Percentiles rank a stretch among this genome's conserved stretches.
Evolutionary conservation across 1,140 invertebrate species (phyloP).

Genomic region (Drosophila nebulosa): DNA sequence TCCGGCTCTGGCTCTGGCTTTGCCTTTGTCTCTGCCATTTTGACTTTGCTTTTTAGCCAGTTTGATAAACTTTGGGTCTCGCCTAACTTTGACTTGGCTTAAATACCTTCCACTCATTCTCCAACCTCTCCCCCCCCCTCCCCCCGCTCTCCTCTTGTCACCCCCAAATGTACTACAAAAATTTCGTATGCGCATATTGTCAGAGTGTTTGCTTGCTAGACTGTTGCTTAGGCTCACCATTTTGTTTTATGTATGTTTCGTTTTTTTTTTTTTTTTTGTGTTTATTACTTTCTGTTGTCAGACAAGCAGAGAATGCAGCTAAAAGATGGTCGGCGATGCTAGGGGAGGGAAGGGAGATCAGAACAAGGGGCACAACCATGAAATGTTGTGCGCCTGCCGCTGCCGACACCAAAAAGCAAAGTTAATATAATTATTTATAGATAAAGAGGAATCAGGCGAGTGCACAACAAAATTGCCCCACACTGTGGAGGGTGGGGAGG

Average conservation of each 20-base stretch:
- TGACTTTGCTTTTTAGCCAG: constrained; percentile 1
- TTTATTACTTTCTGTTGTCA: background rate
- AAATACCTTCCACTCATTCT: constrained; percentile 2
- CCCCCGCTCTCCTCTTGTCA: background rate
- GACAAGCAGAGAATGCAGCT: constrained; percentile 23
- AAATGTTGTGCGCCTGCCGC: constrained; percentile 7
- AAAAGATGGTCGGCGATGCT: constrained; percentile 29
- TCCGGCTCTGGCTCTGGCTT: background rate
- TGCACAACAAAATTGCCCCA: constrained; percentile 66
- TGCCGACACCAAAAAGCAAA: constrained; percentile 65
- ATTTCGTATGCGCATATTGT: constrained; percentile 39
- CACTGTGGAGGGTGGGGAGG: background rate
- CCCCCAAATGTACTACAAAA: constrained; percentile 23
- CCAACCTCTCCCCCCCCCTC: background rate
- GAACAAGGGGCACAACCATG: constrained; percentile 25
- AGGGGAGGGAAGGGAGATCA: too few species aligned
- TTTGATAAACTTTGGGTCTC: background rate
- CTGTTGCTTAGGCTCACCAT: constrained; percentile 13
- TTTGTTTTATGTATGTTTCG: background rate
- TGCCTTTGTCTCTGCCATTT: background rate
- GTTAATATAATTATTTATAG: constrained; percentile 78
- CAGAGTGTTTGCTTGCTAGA: constrained; percentile 7
- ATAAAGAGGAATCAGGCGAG: constrained; percentile 74
- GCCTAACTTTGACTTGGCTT: constrained; percentile 1
- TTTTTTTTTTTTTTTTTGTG: background rate